Evolutionary conservation across 2,888 invertebrate genomes (phyloP), one percentile per base, ranked within the genome.

Genomic region (Dryocosmus kuriphilus): DNA sequence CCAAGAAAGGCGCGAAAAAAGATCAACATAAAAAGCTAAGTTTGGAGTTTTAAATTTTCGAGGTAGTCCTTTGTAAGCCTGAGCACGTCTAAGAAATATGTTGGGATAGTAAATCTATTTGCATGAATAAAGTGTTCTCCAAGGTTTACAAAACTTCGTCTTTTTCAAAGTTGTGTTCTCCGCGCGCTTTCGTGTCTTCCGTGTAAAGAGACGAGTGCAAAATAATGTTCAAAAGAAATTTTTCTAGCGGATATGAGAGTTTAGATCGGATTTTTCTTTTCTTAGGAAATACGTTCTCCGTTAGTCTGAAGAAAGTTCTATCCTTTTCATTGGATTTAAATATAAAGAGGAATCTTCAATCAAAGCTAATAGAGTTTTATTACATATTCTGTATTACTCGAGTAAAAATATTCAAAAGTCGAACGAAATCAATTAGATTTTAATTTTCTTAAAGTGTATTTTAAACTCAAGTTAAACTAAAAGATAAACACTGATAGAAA

Each of bases 71-170:
- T 71, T 71, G 71, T 46, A 71, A 71, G 51, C 51, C 27, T 71
- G 71, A 27, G 8, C 51, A 51, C 67, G 32, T 71, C 71, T 71
- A 51, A 46, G 71, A 51, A 71, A 71, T 71, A 51, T 71, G 51
- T 71, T 41, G n/a, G 30, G 46, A 71, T 71, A 51, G 51, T 71
- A 71, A 71, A 71, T 71, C 71, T 71, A 71, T 71, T 71, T 71
- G 71, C 71, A 71, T 71, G 51, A 71, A 71, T 71, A 71, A 46
- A 67, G 71, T 71, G 51, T 71, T 51, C 71, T 71, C n/a, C 51
- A 71, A 51, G 71, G 51, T 51, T 71, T 51, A 71, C 71, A 71
- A 71, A 71, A 71, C 46, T 71, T 71, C n/a, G 30, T 16, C 71
- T 71, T 46, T 71, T 46, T 71, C 46, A 24, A 71, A 71, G 71